Base-by-base conservation (phyloP, 2,888 invertebrate species). In the Byasa hedistus region DNA sequence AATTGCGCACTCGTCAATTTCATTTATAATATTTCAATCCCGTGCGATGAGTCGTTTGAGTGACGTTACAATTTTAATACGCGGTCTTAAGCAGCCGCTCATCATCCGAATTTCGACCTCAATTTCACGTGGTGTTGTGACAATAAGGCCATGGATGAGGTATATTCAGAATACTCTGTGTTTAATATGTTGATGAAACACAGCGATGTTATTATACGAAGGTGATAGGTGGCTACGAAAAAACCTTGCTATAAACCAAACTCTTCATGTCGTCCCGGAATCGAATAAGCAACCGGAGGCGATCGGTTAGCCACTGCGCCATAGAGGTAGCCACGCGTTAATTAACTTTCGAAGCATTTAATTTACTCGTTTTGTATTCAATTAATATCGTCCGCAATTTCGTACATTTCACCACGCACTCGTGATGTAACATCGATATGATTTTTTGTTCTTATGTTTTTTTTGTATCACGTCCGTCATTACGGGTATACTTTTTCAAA, bases 1-100 rank as follows among this genome's bases (percentile, higher is more conserved):
- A 87, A 87, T 87, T 86, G 85, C 76, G 80, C 76, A 80, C 81
- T 79, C 83, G 83, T 88, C 82, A 79, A 86, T 86, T 82, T 79
- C 75, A 79, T 81, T 77, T 81, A 75, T 79, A 79, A 82, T 84
- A 81, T 83, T 81, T 83, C 81, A 79, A 73, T 74, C 73, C 72
- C 69, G 72, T 62, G 64, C 74, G 68, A 69, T 63, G 65, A 48
- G 60, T 69, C 58, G 72, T 73, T 75, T 82, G 82, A 83, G 73
- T 84, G 85, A 86, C 84, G 80, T 79, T 82, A 81, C 80, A 81
- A 82, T 81, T 80, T 84, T 76, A 75, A 80, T 76, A 73, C 70
- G 52, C 57, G 57, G 32, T 21, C 23, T 52, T 15, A 65, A 54
- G 64, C 57, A 68, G 63, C 61, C 61, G 64, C 63, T 59, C 60